phyloP scores from a whole-genome alignment of 2,888 invertebrate genomes.

The Dynastes grantii region DNA sequence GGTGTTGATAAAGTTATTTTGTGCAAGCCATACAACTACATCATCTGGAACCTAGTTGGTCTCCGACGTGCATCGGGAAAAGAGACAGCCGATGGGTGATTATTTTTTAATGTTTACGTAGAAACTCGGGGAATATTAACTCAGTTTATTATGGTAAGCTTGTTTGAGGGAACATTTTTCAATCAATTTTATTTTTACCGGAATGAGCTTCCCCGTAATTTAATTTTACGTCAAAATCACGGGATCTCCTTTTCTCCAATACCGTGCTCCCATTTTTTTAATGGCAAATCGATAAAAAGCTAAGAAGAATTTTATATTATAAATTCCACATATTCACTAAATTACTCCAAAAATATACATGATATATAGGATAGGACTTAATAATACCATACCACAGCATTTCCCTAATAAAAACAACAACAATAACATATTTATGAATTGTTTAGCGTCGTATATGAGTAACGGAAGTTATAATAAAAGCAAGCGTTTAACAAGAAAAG shows the following conservation, averaged over 20 bases:
- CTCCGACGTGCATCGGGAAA: conserved; percentile 48
- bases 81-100: conserved; percentile 61
- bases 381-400: too few relatives aligned
- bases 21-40: conserved; percentile 61
- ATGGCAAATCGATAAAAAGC: background rate
- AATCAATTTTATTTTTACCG: conserved; percentile 25
- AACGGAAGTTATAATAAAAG: conserved; percentile 29
- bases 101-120: conserved; percentile 63
- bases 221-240: background rate
- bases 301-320: too few relatives aligned
- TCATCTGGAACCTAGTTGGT: conserved; percentile 47
- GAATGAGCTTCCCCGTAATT: conserved; percentile 6
- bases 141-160: conserved; percentile 57
- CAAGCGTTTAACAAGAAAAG: conserved; percentile 22
- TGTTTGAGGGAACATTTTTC: conserved; percentile 48
- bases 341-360: too few relatives aligned
- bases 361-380: too few relatives aligned
- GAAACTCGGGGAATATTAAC: conserved; percentile 62
- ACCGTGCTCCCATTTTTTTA: background rate
- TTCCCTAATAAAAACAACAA: too few relatives aligned
- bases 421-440: conserved; percentile 10
- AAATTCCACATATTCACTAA: too few relatives aligned
- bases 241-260: background rate
- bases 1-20: conserved; percentile 64
- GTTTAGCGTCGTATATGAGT: background rate